Evolutionary conservation across 2,113 vertebrate genomes (phyloP), one percentile per base, ranked within the genome.

Genomic region (Rhea americana): DNA sequence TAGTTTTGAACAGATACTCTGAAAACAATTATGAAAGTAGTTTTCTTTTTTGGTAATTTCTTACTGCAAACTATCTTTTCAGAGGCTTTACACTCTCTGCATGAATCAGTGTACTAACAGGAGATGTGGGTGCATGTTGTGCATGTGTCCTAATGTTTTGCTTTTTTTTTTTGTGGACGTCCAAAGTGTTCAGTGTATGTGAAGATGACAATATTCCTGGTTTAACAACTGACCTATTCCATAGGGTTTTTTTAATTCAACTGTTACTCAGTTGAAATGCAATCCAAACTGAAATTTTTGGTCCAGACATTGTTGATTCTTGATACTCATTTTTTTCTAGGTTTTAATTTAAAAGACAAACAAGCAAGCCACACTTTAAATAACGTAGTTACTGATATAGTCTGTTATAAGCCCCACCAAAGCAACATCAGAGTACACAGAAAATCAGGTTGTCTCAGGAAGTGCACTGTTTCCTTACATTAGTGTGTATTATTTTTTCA

Each of bases 61-160:
- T 96, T 96, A 92, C 65, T 97, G 97, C 97, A 97, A 97, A 97
- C 77, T 87, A 3, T 94, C 74, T 93, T 97, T 97, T 95, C 87
- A 43, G 45, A 55, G 66, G 85, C 74, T 95, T 97, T 91, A 67
- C 41, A 7, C 94, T 93, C 95, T 90, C 92, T 91, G 87, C 93
- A 91, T 76, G 86, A 82, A 43, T 47, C 82, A 90, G 58, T 74
- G 45, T 96, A 91, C 93, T 96, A 95, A 89, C 91, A 61, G 76
- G 96, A 85, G 68, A 16, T 83, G 66, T 0, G 82, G 58, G 66
- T 90, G 96, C 93, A 93, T 96, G 89, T 58, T 72, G 66, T 83
- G 77, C 86, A 94, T 86, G 62, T 91, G 72, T 93, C 66, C 79
- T 94, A 96, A 96, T 78, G 59, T 35, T 90, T 61, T 94, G 63